phyloP scores from a whole-genome alignment of 2,113 vertebrate species.

The Indri indri region DNA sequence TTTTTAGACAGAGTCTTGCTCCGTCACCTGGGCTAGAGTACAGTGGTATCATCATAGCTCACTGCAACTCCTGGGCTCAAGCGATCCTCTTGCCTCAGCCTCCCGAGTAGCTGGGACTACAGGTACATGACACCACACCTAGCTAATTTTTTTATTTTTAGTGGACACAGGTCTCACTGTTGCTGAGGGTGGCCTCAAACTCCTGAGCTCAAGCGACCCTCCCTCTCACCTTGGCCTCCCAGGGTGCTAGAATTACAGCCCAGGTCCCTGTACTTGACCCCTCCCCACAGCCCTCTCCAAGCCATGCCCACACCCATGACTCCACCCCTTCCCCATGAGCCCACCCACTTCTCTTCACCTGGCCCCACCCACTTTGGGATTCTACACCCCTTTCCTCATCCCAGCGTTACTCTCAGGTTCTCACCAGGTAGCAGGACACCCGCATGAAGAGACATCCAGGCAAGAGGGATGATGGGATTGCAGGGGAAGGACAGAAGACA shows the following conservation, averaged over 20 bases:
- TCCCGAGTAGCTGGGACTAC: neutral
- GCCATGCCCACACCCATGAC: neutral
- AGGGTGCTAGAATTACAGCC: neutral
- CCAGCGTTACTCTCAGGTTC: neutral
- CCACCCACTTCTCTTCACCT: neutral
- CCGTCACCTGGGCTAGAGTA: neutral
- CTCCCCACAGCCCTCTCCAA: too few relatives aligned
- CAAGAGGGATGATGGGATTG: neutral
- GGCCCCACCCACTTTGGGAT: neutral
- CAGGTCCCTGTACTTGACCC: neutral
- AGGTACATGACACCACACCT: neutral
- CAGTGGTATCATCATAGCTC: neutral
- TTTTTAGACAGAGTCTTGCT: neutral
- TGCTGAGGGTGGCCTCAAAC: neutral
- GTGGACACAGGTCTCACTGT: neutral
- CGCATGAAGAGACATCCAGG: neutral
- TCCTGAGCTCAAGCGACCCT: neutral
- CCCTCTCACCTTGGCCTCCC: neutral
- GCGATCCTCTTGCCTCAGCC: neutral
- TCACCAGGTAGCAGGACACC: conserved; percentile 54
- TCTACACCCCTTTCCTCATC: neutral
- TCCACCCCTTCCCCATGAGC: too few relatives aligned
- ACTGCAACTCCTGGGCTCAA: neutral
- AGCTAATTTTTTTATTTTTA: neutral
- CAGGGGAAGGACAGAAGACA: neutral